These are phyloP conservation scores for Chiloscyllium plagiosum DNA, from an alignment of 2,113 vertebrate genomes.

Conservation along the genomic window DNA sequence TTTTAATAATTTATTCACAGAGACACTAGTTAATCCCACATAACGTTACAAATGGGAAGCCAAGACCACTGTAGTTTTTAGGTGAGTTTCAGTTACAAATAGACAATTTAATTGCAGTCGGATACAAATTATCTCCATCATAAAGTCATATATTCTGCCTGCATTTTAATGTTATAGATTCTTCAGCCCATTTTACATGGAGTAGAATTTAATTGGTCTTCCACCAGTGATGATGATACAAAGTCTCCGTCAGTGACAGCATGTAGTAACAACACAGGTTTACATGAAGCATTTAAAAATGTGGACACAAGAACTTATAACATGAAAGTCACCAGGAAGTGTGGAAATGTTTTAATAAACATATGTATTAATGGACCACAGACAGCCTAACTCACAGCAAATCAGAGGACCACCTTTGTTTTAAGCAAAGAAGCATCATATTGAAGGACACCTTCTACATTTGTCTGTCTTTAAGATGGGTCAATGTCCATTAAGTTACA, in stretches of 20 bases:
- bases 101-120: neutral
- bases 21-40: neutral
- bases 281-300: neutral
- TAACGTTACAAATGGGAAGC: neutral
- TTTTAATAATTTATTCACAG: conserved; percentile 17
- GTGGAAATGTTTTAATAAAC: neutral
- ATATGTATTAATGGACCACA: neutral
- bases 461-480: neutral
- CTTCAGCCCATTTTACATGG: too few species aligned
- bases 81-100: neutral
- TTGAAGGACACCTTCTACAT: neutral
- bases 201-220: neutral
- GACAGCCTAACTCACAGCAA: neutral
- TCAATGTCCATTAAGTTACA: neutral
- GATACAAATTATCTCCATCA: neutral
- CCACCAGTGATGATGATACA: neutral
- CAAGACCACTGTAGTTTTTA: neutral
- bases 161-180: neutral
- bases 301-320: neutral
- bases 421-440: neutral
- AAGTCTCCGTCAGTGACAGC: too few species aligned
- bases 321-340: neutral
- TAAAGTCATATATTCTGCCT: neutral
- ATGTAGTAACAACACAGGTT: neutral
- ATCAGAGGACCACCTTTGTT: neutral